Evolutionary conservation across 2,888 invertebrate genomes (phyloP).

Genomic region (Dromius quadrimaculatus): DNA sequence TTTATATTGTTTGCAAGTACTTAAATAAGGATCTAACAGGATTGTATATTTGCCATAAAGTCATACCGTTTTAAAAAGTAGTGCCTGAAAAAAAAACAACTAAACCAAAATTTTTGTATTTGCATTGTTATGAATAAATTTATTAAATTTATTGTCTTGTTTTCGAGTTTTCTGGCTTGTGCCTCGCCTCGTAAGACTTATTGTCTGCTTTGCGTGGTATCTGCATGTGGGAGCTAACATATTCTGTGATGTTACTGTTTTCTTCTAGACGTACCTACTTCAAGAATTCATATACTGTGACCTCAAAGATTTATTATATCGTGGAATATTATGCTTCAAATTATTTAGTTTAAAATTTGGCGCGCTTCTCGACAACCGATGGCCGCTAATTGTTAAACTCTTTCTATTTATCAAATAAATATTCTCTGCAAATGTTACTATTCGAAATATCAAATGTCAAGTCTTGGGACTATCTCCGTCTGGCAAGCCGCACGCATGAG

Average conservation of each 20-base stretch:
- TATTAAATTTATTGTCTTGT: too few relatives aligned
- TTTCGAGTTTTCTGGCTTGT: not conserved
- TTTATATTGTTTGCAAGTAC: too few relatives aligned
- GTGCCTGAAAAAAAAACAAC: too few relatives aligned
- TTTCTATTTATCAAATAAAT: not conserved
- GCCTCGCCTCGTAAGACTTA: constrained; percentile 21
- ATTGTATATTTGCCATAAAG: too few relatives aligned
- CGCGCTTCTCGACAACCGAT: too few relatives aligned
- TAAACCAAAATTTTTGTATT: too few relatives aligned
- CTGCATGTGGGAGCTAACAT: constrained; percentile 24
- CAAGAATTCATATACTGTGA: constrained; percentile 16
- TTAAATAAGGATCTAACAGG: too few relatives aligned
- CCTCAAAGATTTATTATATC: not conserved
- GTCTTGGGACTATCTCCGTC: constrained; percentile 6
- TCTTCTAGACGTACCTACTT: not conserved
- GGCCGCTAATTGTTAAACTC: too few relatives aligned
- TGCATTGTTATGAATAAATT: too few relatives aligned
- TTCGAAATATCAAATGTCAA: constrained; percentile 27
- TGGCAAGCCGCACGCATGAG: constrained; percentile 33
- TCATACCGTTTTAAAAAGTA: too few relatives aligned
- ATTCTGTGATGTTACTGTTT: constrained; percentile 11
- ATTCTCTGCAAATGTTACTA: not conserved
- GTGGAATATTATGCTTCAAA: not conserved
- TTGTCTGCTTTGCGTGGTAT: constrained; percentile 24
- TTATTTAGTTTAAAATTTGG: not conserved